A percentile compares a stretch with the other conserved stretches of the same genome.
phyloP scores from a whole-genome alignment of 2,113 vertebrate genomes.

The Microtus pennsylvanicus region DNA sequence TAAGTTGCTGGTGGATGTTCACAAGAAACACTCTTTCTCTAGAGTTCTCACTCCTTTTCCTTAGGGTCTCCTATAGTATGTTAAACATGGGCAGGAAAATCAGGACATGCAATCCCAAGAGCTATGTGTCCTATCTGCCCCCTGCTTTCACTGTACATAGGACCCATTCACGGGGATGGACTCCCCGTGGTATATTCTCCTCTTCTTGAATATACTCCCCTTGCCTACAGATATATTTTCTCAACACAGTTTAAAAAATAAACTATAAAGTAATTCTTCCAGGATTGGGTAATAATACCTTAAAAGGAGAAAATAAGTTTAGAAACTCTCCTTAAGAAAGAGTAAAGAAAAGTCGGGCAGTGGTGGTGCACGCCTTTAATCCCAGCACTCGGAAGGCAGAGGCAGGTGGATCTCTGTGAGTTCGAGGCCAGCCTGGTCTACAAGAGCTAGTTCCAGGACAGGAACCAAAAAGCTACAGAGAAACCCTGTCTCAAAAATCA shows the following conservation, averaged over 20 bases:
- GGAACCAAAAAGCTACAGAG: no score
- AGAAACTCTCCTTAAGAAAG: conserved; percentile 6
- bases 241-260: not conserved
- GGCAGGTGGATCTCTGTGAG: no score
- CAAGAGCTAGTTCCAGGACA: no score
- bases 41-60: not conserved
- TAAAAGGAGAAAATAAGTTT: conserved; percentile 24
- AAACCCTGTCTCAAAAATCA: no score
- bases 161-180: not conserved
- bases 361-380: no score
- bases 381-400: no score
- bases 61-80: not conserved
- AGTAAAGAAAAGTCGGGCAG: not conserved
- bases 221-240: not conserved
- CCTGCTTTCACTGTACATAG: not conserved
- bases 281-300: not conserved
- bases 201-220: not conserved
- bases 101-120: not conserved
- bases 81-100: not conserved
- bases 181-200: not conserved
- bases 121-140: no score
- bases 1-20: no score
- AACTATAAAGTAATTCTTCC: not conserved
- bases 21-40: not conserved
- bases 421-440: no score